A percentile compares a stretch with the other conserved stretches of the same genome.
Conservation (phyloP, 2,797 vertebrate genomes). For the Mormyrops boulengeri region DNA sequence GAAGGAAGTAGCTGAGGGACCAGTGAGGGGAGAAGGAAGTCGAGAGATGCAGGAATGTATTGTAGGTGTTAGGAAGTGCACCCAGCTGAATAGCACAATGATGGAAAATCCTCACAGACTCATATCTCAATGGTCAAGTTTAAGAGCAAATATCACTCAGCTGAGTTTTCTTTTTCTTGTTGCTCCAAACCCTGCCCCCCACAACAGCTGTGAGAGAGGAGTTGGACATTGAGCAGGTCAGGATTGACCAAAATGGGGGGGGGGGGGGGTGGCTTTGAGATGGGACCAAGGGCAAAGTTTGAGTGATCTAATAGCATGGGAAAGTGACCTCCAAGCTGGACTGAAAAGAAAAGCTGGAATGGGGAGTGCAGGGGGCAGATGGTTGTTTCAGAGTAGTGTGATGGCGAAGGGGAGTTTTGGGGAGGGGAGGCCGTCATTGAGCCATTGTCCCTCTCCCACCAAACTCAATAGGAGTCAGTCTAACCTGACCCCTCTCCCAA, state of each 20-base stretch:
- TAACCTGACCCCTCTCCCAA: constrained; percentile 50
- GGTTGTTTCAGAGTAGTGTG: constrained; percentile 41
- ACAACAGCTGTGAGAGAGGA: constrained; percentile 50
- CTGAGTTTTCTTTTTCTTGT: neutral
- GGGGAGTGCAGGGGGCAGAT: constrained; percentile 58
- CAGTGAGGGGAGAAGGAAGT: neutral
- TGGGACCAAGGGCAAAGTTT: constrained; percentile 40
- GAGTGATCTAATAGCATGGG: constrained; percentile 62
- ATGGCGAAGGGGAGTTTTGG: constrained; percentile 15
- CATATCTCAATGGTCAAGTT: neutral
- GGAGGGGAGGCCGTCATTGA: constrained; percentile 47
- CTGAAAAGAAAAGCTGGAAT: constrained; percentile 49
- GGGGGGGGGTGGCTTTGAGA: constrained; percentile 40
- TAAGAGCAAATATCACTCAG: neutral
- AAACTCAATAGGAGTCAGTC: constrained; percentile 46
- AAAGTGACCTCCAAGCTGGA: constrained; percentile 65
- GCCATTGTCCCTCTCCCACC: constrained; percentile 53
- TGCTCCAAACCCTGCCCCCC: neutral
- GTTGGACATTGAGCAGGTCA: constrained; percentile 40
- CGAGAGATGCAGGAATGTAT: neutral
- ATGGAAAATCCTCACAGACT: neutral
- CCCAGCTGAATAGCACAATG: too few species aligned
- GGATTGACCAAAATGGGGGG: constrained; percentile 30
- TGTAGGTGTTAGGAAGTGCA: neutral
- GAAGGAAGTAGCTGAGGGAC: neutral